Evolutionary conservation across 2,888 invertebrate species (phyloP), one percentile per base, ranked within the genome.

Genomic region (Spodoptera picta): DNA sequence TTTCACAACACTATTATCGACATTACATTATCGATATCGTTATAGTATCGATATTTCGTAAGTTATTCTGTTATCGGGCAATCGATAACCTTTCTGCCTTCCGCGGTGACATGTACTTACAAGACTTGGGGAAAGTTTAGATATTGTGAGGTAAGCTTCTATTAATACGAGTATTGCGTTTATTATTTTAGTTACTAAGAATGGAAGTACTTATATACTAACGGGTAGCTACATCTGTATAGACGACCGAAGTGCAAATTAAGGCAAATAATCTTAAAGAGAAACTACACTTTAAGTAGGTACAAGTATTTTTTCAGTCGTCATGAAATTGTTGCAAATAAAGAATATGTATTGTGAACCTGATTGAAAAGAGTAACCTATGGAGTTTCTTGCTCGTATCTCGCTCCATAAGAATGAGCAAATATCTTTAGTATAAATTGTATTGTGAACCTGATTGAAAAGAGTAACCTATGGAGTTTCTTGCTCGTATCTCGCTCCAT

Each of bases 81-180:
- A 76, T 73, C 83, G 77, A 82, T 82, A 79, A 83, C 78, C 81
- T 79, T 81, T 69, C 54, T 65, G 62, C 64, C 78, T 82, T 79
- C 81, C 79, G 72, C 61, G 61, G 71, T 73, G 76, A 74, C 79
- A 73, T 69, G 46, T 73, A 73, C n/a, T n/a, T n/a, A n/a, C 73
- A 70, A 66, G 69, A 65, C 54, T 58, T 41, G 60, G 80, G 67
- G 80, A 80, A 79, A 80, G 77, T 75, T 36, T 65, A 63, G 51
- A 68, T 64, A 65, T 69, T 67, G 72, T 72, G 60, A 66, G 49
- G 60, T 61, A 75, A 73, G 72, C 66, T 75, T 65, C 47, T 50
- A 43, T 55, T 69, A 56, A 49, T 50, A 60, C 50, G 54, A 48
- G 58, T 63, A 55, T 50, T n/a, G 52, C 50, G 53, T 50, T 5